A percentile compares a stretch with the other conserved stretches of the same genome.
Conservation (phyloP, 2,797 vertebrate species). For the Aphelocoma californica region DNA sequence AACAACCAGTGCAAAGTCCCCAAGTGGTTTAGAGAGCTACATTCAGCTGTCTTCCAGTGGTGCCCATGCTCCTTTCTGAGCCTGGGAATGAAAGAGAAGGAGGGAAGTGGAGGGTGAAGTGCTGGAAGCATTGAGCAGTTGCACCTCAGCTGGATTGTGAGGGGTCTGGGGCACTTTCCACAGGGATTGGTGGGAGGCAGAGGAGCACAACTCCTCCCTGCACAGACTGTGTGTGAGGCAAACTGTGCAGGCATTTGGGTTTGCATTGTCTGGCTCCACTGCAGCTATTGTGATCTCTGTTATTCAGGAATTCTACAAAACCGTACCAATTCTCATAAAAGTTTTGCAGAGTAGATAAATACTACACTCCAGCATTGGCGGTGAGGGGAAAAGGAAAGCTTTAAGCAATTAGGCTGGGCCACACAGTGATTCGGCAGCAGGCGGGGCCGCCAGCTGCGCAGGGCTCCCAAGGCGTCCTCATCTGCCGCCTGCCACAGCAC, state of each 20-base stretch:
- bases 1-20: not conserved
- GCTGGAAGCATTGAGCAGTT: too few species aligned
- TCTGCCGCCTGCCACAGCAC: not conserved
- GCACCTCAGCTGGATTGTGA: not conserved
- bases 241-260: not conserved
- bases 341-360: slow-evolving; percentile 44
- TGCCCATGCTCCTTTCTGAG: not conserved
- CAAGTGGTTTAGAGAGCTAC: not conserved
- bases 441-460: not conserved
- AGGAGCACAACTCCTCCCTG: not conserved
- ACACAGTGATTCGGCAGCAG: slow-evolving; percentile 20
- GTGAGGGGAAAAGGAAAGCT: slow-evolving; percentile 28
- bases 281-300: slow-evolving; percentile 40
- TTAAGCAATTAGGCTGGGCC: slow-evolving; percentile 44
- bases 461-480: not conserved
- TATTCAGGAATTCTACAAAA: slow-evolving; percentile 52
- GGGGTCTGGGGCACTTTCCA: not conserved
- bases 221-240: not conserved
- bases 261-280: not conserved
- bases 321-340: slow-evolving; percentile 31
- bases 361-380: not conserved
- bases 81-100: not conserved
- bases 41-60: not conserved
- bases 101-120: not conserved
- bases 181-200: not conserved